Evolutionary conservation across 2,797 vertebrate genomes (phyloP).

Genomic region (Silurus lanzhouensis): DNA sequence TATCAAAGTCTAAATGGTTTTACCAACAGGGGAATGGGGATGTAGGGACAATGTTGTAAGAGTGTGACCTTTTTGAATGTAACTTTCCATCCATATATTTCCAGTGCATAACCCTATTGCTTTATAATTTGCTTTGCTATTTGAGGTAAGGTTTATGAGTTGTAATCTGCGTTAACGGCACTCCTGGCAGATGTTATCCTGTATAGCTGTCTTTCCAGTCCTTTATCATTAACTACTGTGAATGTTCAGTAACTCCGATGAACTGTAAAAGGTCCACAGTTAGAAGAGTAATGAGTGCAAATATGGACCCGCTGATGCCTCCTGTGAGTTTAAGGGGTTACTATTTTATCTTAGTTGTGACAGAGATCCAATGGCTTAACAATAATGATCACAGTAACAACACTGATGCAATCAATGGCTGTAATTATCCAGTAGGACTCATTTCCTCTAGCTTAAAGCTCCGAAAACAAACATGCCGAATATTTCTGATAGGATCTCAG

Average conservation of each 20-base stretch:
- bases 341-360: constrained; percentile 22
- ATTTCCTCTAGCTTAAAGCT: constrained; percentile 22
- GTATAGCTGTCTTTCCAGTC: not conserved
- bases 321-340: not conserved
- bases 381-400: constrained; percentile 48
- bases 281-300: not conserved
- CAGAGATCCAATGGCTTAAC: constrained; percentile 39
- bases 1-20: not conserved
- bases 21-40: too few species aligned
- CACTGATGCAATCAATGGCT: constrained; percentile 54
- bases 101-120: not conserved
- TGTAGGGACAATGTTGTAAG: not conserved
- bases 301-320: not conserved
- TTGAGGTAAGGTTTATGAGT: constrained; percentile 3
- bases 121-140: not conserved
- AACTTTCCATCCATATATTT: not conserved
- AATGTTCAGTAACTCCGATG: not conserved
- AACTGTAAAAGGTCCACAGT: not conserved
- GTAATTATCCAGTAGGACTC: constrained; percentile 24
- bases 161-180: not conserved
- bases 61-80: not conserved
- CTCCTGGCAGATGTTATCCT: not conserved
- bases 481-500: constrained; percentile 4
- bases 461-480: not conserved
- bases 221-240: not conserved